Base-by-base conservation (phyloP, 2,113 vertebrate species). In the Cathartes aura region DNA sequence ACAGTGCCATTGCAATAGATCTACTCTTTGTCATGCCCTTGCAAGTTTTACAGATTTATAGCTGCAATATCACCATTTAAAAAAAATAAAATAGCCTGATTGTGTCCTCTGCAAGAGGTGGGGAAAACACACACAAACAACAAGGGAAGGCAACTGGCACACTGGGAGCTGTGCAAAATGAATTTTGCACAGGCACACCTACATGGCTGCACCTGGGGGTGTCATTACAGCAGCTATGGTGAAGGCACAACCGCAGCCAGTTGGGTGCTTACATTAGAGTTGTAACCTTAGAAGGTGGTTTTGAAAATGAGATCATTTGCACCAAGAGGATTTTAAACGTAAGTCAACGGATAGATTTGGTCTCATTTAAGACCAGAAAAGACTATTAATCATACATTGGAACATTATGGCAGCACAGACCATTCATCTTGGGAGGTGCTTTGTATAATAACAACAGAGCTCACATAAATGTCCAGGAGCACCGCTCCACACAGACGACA, bases 311-410 rank as follows among this genome's bases (percentile, higher is more conserved):
- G 80, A 87, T 82, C 63, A 56, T 94, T 72, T 53, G 70, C 52
- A n/a, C 72, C 72, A 84, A 87, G 43, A 79, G 60, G 73, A 91
- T 92, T 96, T 96, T 90, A 80, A 84, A 92, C 73, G 73, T 82
- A 95, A 87, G 85, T 91, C 75, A 93, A 45, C 26, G 5, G 47
- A 84, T 8, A 84, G 80, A 71, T 60, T 11, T 75, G 73, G 55
- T 68, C 64, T 89, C n/a, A 52, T 91, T 87, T 89, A 94, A 93
- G 87, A 72, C n/a, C 68, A 79, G 42, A 67, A 91, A 78, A 94
- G 47, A 67, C 83, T 71, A 95, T 87, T 36, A 87, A 72, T 72
- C 56, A 60, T 34, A 42, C 52, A 56, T 30, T 67, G 67, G 91
- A 92, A 87, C 43, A 55, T 82, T 71, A 82, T 2, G 24, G 84